phyloP scores from a whole-genome alignment of 2,888 invertebrate genomes.

The Tetanocera ferruginea region DNA sequence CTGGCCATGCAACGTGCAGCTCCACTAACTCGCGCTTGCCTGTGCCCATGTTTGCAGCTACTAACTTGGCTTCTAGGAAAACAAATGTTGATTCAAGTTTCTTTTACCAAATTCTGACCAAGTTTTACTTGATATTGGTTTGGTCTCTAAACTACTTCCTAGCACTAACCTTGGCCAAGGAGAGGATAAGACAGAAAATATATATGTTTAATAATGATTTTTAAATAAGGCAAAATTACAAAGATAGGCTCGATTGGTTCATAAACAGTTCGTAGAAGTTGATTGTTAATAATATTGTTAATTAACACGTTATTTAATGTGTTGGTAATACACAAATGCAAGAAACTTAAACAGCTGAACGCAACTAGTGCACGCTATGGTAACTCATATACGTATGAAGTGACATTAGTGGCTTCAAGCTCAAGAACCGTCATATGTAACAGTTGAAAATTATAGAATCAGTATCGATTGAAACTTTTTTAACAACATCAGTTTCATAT shows the following conservation, averaged over 20 bases:
- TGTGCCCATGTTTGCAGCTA: not conserved
- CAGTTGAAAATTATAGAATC: too few species aligned
- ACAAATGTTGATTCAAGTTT: constrained; percentile 29
- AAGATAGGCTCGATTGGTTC: not conserved
- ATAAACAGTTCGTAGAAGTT: too few species aligned
- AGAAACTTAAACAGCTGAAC: too few species aligned
- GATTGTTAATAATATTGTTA: too few species aligned
- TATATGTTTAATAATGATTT: not conserved
- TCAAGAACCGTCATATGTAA: too few species aligned
- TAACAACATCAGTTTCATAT: too few species aligned
- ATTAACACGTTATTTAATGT: too few species aligned
- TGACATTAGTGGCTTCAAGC: too few species aligned
- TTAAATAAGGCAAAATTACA: not conserved
- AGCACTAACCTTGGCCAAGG: constrained; percentile 47
- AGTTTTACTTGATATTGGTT: not conserved
- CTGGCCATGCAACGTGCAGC: not conserved
- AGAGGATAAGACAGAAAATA: constrained; percentile 32
- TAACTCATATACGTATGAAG: too few species aligned
- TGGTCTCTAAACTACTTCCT: constrained; percentile 33
- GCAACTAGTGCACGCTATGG: too few species aligned
- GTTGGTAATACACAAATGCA: too few species aligned
- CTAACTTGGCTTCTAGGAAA: not conserved
- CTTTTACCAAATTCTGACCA: constrained; percentile 24
- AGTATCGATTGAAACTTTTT: too few species aligned
- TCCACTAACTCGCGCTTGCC: not conserved